Percentiles rank a stretch among this genome's conserved stretches.
phyloP scores from a whole-genome alignment of 2,797 vertebrate genomes.

The Myotis daubentonii region DNA sequence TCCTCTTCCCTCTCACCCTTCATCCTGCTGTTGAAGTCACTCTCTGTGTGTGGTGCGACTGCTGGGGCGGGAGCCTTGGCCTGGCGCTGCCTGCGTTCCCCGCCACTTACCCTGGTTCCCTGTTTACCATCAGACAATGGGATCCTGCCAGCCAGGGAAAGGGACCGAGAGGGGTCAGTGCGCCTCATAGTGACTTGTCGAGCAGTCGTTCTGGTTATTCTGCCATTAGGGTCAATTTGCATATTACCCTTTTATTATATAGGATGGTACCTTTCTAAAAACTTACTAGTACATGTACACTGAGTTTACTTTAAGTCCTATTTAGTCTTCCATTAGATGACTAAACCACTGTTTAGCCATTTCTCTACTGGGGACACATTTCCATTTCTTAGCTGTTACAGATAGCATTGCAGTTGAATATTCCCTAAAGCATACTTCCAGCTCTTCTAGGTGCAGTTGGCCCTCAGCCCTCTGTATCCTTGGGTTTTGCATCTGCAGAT shows the following conservation, averaged over 20 bases:
- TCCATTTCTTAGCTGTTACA: background rate
- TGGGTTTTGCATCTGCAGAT: background rate
- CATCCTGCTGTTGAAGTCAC: background rate
- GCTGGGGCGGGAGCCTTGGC: too few species aligned
- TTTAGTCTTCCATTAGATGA: background rate
- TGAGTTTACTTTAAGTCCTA: background rate
- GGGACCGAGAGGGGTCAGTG: too few species aligned
- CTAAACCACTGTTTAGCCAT: background rate
- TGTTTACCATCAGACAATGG: rapidly evolving
- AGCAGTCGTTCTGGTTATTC: too few species aligned
- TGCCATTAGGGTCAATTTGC: too few species aligned
- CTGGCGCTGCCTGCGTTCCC: too few species aligned
- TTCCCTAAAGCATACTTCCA: background rate
- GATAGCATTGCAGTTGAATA: background rate
- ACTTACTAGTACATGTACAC: background rate
- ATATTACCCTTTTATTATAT: too few species aligned
- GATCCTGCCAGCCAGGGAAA: too few species aligned
- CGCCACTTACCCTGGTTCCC: too few species aligned
- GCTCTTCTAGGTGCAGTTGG: background rate
- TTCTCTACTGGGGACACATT: background rate
- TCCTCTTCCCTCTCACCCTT: background rate
- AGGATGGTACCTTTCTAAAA: background rate
- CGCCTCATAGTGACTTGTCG: too few species aligned
- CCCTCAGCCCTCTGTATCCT: background rate
- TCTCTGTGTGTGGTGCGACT: too few species aligned